These are phyloP conservation scores for Riparia riparia DNA, from an alignment of 2,113 vertebrate genomes.

Conservation along the genomic window DNA sequence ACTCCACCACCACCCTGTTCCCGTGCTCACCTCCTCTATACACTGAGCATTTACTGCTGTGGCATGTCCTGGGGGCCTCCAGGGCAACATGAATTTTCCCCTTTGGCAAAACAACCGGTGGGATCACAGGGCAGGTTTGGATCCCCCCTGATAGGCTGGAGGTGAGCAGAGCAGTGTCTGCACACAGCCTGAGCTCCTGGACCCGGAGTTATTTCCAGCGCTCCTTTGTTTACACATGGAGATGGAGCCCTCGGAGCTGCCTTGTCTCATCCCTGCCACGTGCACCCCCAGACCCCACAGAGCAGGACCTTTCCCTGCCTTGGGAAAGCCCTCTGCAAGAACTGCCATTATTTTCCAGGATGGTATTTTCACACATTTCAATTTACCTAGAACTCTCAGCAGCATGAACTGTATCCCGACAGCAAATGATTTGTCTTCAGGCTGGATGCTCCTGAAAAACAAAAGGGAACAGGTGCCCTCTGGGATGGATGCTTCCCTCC, in stretches of 20 bases:
- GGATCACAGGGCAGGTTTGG: neutral
- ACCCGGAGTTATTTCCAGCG: neutral
- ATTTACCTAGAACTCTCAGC: constrained; percentile 89
- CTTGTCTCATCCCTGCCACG: accelerated
- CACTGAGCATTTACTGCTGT: neutral
- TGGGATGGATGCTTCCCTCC: neutral
- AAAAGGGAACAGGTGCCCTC: neutral
- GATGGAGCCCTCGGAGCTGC: neutral
- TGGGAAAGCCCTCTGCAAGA: neutral
- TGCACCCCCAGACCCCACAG: neutral
- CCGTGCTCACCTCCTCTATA: neutral
- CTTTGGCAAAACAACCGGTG: neutral
- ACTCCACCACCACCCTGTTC: neutral
- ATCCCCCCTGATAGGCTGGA: neutral
- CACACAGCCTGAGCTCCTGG: neutral
- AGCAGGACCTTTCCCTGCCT: neutral
- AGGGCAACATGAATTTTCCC: neutral
- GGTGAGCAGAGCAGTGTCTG: neutral
- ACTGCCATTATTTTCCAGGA: neutral
- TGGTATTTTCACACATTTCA: accelerated
- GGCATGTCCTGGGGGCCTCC: neutral
- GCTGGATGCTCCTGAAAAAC: constrained; percentile 79
- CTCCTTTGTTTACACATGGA: accelerated
- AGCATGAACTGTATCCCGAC: constrained; percentile 95
- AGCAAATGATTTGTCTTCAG: constrained; percentile 90